A percentile compares a stretch with the other conserved stretches of the same genome.
These are phyloP conservation scores for Aporophyla nigra DNA, from an alignment of 2,888 invertebrate species.

Conservation along the genomic window DNA sequence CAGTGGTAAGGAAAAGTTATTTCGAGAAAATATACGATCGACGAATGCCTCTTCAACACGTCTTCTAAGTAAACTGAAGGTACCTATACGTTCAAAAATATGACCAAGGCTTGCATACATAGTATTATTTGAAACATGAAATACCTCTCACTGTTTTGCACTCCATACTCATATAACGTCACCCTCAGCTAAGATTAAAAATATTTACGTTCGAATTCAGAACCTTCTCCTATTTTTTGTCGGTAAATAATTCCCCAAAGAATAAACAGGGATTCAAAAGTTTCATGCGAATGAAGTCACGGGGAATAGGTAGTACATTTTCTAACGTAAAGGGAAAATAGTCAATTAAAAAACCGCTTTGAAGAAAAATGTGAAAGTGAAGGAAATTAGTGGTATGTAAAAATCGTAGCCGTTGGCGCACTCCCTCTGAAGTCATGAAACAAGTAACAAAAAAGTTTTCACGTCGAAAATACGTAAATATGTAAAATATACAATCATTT, in stretches of 20 bases:
- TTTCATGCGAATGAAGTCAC: neutral
- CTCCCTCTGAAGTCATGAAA: neutral
- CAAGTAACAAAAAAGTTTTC: constrained; percentile 4
- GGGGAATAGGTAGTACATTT: neutral
- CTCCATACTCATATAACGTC: neutral
- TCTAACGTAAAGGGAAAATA: constrained; percentile 7
- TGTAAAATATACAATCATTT: constrained; percentile 29
- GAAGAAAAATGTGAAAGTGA: constrained; percentile 22
- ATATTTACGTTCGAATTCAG: neutral
- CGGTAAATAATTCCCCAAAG: neutral
- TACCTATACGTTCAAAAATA: neutral
- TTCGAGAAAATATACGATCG: neutral
- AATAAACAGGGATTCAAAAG: neutral
- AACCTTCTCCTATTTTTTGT: no score
- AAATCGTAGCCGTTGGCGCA: constrained; percentile 22
- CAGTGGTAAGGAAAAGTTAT: neutral
- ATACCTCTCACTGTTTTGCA: constrained; percentile 14
- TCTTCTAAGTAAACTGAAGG: neutral
- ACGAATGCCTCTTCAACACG: neutral
- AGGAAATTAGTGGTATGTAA: constrained; percentile 26
- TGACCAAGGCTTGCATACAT: neutral
- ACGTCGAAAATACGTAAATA: constrained; percentile 3
- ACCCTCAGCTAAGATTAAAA: constrained; percentile 3
- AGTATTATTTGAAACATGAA: constrained; percentile 11
- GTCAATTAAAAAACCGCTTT: constrained; percentile 34